phyloP scores from a whole-genome alignment of 1,140 invertebrate genomes.

The Bombyx mori region DNA sequence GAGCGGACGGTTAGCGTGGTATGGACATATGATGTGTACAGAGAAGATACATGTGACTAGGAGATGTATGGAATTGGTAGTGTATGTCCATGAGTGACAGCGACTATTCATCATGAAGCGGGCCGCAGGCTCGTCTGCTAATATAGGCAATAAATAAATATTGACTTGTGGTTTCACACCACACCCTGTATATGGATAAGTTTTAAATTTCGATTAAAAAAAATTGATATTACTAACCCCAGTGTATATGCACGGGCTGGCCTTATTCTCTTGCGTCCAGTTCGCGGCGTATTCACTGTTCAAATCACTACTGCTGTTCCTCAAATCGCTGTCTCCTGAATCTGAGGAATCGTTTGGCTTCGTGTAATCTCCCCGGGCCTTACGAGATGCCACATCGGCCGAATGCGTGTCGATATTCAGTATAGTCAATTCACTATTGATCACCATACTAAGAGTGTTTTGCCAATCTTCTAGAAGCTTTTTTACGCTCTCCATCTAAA shows the following conservation, averaged over 20 bases:
- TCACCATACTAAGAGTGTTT: constrained; percentile 45
- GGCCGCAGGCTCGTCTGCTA: too few species aligned
- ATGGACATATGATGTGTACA: too few species aligned
- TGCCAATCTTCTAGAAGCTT: constrained; percentile 57
- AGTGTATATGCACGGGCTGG: constrained; percentile 11
- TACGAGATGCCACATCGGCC: constrained; percentile 32
- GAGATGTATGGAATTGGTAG: too few species aligned
- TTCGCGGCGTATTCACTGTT: constrained; percentile 37
- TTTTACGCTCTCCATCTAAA: constrained; percentile 51
- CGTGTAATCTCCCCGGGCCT: constrained; percentile 50
- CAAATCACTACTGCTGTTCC: constrained; percentile 24
- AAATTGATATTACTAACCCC: too few species aligned
- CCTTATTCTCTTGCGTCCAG: constrained; percentile 29
- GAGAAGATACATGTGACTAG: too few species aligned
- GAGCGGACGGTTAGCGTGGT: too few species aligned
- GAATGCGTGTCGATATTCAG: constrained; percentile 28
- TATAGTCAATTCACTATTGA: constrained; percentile 39
- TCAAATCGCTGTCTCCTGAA: constrained; percentile 36
- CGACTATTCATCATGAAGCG: too few species aligned
- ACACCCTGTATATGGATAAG: too few species aligned
- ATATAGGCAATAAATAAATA: too few species aligned
- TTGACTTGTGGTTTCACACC: too few species aligned
- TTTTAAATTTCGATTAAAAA: too few species aligned
- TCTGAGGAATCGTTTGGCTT: constrained; percentile 36
- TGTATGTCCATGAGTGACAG: too few species aligned